These are phyloP conservation scores for Argya squamiceps DNA, from an alignment of 2,797 vertebrate species.

Conservation along the genomic window DNA sequence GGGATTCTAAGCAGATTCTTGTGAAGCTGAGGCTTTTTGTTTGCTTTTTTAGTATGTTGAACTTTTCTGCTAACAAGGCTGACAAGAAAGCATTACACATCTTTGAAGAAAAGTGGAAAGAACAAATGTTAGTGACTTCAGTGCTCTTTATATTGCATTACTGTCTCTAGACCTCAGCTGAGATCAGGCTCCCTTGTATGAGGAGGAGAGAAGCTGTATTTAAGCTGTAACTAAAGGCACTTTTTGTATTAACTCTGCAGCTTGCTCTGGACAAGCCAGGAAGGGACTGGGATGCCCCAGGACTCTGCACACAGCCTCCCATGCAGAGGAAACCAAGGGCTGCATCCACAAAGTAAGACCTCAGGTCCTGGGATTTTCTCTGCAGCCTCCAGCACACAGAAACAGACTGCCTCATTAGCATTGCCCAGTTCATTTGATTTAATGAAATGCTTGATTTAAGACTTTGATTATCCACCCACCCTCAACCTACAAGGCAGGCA, in stretches of 20 bases:
- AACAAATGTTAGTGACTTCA: not conserved
- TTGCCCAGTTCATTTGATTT: not conserved
- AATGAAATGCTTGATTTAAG: not conserved
- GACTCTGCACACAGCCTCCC: not conserved
- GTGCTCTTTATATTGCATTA: not conserved
- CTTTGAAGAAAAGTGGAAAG: not conserved
- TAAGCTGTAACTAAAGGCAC: not conserved
- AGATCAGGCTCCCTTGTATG: not conserved
- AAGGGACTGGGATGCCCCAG: not conserved
- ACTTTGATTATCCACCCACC: not conserved
- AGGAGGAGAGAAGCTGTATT: not conserved
- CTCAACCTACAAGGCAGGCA: not conserved
- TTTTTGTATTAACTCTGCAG: not conserved
- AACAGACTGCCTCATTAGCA: not conserved
- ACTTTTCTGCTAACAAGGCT: not conserved
- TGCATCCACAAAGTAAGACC: not conserved
- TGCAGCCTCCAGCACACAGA: not conserved
- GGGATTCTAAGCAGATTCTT: not conserved
- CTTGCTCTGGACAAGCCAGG: rapidly evolving
- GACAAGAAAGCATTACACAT: not conserved
- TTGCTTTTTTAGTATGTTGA: not conserved
- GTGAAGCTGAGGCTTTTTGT: not conserved
- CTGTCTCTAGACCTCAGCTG: not conserved
- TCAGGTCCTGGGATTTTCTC: not conserved
- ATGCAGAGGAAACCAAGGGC: not conserved